Base-by-base conservation (phyloP, 1,140 invertebrate genomes). In the Mizuhopecten yessoensis region DNA sequence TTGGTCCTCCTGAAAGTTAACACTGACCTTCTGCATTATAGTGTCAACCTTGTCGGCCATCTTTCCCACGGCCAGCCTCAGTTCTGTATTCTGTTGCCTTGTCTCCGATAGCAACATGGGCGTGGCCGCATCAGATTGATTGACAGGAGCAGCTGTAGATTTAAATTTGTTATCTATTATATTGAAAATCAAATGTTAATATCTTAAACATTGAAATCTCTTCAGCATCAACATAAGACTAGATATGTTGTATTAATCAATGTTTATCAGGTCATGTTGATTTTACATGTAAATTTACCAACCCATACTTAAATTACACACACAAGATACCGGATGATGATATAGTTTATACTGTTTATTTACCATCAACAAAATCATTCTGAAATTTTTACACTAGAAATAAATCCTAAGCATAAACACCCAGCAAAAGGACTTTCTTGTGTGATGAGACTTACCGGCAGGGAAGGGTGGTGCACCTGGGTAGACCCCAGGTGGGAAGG, bases 1-100 rank as follows among this genome's bases (percentile, higher is more conserved):
- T 13, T 13, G 36, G 5, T 39, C 5, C 36, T 39, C 5, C n/a
- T 39, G 13, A 39, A 39, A 13, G 36, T 39, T 39, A 87, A 87
- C 7, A 29, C 90, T 90, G 33, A 96, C 96, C 95, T 96, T 97
- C 90, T 96, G 94, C 34, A 96, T 33, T 33, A 97, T 94, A 86
- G 93, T 93, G 89, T 97, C 96, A 1, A 97, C 92, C 93, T 96
- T 97, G 90, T 97, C 96, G 1, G 94, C 91, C 87, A 97, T 94
- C 90, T 96, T 96, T 11, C 95, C 93, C 29, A 97, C 88, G 33
- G 93, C 91, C 34, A 96, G 34, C 86, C 96, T 93, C 2, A 97
- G 90, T 92, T 97, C 96, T 88, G 96, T 95, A 89, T 95, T 96
- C 91, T 97, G 96, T 90, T 95, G 96, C 87, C 96, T 89, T 0